phyloP scores from a whole-genome alignment of 2,113 vertebrate genomes.

The Lathamus discolor region DNA sequence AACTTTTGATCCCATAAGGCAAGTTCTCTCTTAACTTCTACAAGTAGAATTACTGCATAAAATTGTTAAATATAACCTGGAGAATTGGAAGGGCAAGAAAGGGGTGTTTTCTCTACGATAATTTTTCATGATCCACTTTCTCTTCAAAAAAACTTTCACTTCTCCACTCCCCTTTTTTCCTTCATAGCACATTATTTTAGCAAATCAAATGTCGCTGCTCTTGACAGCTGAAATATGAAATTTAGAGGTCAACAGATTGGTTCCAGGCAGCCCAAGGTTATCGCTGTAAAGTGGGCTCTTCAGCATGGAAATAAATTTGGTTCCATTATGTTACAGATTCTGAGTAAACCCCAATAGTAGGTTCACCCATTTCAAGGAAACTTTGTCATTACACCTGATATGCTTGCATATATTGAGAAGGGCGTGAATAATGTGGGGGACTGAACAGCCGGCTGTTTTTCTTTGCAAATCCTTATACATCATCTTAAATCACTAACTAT shows the following conservation, averaged over 20 bases:
- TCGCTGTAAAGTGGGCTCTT: not conserved
- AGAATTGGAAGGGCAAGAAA: not conserved
- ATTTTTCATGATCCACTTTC: not conserved
- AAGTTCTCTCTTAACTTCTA: not conserved
- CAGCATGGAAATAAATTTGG: not conserved
- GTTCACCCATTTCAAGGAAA: not conserved
- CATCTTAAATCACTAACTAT: not conserved
- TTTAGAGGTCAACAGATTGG: not conserved
- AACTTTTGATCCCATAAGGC: conserved; percentile 8
- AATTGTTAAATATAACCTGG: not conserved
- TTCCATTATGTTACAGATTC: not conserved
- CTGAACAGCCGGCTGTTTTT: not conserved
- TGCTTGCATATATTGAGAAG: not conserved
- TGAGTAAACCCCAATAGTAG: not conserved
- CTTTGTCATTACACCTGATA: not conserved
- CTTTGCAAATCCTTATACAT: not conserved
- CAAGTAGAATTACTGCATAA: not conserved
- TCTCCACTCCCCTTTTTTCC: accelerated
- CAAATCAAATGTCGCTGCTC: not conserved
- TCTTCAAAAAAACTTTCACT: not conserved
- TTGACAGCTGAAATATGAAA: not conserved
- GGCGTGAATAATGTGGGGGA: not conserved
- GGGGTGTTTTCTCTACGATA: not conserved
- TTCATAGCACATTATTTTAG: not conserved
- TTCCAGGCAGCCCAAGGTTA: not conserved